Conservation (phyloP, 2,797 vertebrate genomes). For the Anableps anableps region DNA sequence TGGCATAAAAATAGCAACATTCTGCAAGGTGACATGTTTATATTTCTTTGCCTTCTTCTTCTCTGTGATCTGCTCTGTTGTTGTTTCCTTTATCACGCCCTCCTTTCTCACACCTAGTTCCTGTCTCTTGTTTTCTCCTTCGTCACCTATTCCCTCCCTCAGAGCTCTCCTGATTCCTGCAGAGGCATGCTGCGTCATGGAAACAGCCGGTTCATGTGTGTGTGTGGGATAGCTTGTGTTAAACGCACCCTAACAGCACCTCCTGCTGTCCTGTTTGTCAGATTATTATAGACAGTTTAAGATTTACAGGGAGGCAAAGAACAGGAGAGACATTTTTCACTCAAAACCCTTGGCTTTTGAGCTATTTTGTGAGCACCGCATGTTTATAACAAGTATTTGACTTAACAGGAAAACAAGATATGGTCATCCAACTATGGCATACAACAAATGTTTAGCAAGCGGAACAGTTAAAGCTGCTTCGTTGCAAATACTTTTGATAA, state of each 20-base stretch:
- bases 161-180: constrained; percentile 59
- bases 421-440: not conserved
- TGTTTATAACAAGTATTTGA: constrained; percentile 9
- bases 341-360: constrained; percentile 9
- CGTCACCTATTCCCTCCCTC: constrained; percentile 66
- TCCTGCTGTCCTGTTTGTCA: constrained; percentile 69
- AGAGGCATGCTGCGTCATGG: constrained; percentile 78
- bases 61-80: constrained; percentile 29
- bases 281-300: constrained; percentile 53
- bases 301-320: constrained; percentile 42
- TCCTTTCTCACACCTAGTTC: constrained; percentile 42
- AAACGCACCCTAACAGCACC: constrained; percentile 72
- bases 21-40: not conserved
- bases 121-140: constrained; percentile 33
- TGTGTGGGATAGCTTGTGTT: constrained; percentile 48
- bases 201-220: constrained; percentile 48
- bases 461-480: not conserved
- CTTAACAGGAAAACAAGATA: not conserved
- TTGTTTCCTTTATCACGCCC: constrained; percentile 29
- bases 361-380: not conserved
- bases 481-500: not conserved
- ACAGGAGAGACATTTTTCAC: constrained; percentile 1
- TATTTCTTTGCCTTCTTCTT: constrained; percentile 17
- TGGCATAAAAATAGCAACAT: not conserved
- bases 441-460: not conserved